phyloP scores from a whole-genome alignment of 2,113 vertebrate genomes.

The Nibea albiflora region DNA sequence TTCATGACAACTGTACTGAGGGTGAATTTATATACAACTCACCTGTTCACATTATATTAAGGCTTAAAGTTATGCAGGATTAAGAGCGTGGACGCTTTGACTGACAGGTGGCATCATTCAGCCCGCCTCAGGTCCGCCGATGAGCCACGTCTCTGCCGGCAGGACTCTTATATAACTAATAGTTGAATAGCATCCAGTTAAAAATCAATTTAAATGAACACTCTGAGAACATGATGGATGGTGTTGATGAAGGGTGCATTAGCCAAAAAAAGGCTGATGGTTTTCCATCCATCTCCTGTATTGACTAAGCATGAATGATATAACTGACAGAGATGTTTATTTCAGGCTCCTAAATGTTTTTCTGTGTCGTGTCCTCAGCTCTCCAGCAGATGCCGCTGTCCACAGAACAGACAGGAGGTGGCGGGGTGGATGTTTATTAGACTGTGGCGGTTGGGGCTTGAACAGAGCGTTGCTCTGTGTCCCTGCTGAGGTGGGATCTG shows the following conservation, averaged over 20 bases:
- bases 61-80: too few relatives aligned
- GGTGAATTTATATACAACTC: too few relatives aligned
- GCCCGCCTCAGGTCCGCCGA: too few relatives aligned
- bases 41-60: too few relatives aligned
- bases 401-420: slow-evolving; percentile 5
- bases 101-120: too few relatives aligned
- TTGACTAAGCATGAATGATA: neutral
- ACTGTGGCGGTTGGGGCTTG: slow-evolving; percentile 58
- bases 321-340: slow-evolving; percentile 13
- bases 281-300: too few relatives aligned
- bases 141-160: too few relatives aligned
- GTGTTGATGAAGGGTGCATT: neutral
- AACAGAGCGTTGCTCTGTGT: slow-evolving; percentile 79
- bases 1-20: too few relatives aligned
- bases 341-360: slow-evolving; percentile 12
- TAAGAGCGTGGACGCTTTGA: too few relatives aligned
- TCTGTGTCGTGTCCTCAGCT: neutral
- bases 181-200: neutral
- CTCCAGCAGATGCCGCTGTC: slow-evolving; percentile 65
- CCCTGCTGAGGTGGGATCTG: slow-evolving; percentile 70
- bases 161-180: neutral
- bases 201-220: neutral
- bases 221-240: neutral
- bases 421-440: slow-evolving; percentile 60
- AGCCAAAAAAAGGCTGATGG: neutral